Evolutionary conservation across 2,888 invertebrate species (phyloP), one percentile per base, ranked within the genome.

Genomic region (Periphyllus acericola): DNA sequence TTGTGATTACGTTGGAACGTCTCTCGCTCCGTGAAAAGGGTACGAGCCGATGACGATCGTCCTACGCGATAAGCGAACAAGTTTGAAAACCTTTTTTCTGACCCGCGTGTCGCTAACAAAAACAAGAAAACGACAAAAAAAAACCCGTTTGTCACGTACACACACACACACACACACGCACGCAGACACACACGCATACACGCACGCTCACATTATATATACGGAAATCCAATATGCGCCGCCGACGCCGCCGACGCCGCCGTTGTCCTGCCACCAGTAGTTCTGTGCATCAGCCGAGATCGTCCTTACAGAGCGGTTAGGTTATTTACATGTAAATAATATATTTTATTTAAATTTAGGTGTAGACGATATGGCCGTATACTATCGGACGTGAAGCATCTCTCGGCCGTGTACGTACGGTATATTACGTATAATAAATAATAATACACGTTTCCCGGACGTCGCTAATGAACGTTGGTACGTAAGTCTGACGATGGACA

Each of bases 61-160:
- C 19, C 40, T 40, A 40, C 80, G 80, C n/a, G 80, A 81, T 81
- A 81, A 81, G 8, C 80, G 80, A 81, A 81, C 80, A 40, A 68
- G 80, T 68, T 81, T 81, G 29, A 34, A 81, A 66, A 66, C 68
- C 80, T 68, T 81, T 68, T 81, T 66, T 36, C 66, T n/a, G 60
- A 6, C 21, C 60, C 21, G 21, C 60, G 60, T 21, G 60, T 19
- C 19, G 71, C 29, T 4, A 9, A 32, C 5, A 79, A 32, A 34
- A 60, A 78, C 29, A 19, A 76, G 76, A 52, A 21, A 11, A 74
- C 17, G 14, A 55, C 55, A 40, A 29, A 36, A 60, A 60, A 60
- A 79, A 79, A 79, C 79, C 79, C 25, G 79, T 79, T 79, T 60
- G 25, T 21, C 34, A 36, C 60, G 55, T 17, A 29, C 17, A 71